These are phyloP conservation scores for Mercenaria mercenaria DNA, from an alignment of 1,140 invertebrate species.

Conservation along the genomic window DNA sequence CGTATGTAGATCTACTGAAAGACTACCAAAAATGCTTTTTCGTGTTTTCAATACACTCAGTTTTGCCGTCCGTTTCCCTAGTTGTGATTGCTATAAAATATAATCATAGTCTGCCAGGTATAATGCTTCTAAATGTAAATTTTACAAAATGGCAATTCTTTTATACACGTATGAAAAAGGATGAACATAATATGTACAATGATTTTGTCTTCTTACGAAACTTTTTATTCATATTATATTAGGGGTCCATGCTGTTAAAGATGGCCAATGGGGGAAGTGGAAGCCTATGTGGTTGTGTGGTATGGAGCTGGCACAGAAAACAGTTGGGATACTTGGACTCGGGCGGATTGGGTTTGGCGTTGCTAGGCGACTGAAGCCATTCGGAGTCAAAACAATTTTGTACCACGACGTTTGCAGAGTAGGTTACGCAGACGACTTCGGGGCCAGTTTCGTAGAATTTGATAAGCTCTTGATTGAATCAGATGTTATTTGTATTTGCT, in stretches of 20 bases:
- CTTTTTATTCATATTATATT: no score
- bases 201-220: no score
- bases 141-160: no score
- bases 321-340: conserved; percentile 94
- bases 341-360: conserved; percentile 91
- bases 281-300: conserved; percentile 96
- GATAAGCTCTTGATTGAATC: conserved; percentile 78
- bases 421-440: conserved; percentile 88
- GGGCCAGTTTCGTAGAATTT: conserved; percentile 89
- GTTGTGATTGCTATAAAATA: no score
- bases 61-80: no score
- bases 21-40: no score
- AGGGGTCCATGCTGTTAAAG: conserved; percentile 81
- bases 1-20: no score
- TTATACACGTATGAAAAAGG: no score
- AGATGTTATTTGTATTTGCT: conserved; percentile 83
- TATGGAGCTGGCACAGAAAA: conserved; percentile 91
- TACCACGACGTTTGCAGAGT: conserved; percentile 90
- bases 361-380: conserved; percentile 90
- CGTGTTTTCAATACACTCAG: no score
- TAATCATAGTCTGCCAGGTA: no score
- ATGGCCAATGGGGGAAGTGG: conserved; percentile 89
- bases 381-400: conserved; percentile 90
- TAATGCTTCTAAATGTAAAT: no score
- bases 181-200: no score